Evolutionary conservation across 2,113 vertebrate species (phyloP), one percentile per base, ranked within the genome.

Genomic region (Tenrec ecaudatus): DNA sequence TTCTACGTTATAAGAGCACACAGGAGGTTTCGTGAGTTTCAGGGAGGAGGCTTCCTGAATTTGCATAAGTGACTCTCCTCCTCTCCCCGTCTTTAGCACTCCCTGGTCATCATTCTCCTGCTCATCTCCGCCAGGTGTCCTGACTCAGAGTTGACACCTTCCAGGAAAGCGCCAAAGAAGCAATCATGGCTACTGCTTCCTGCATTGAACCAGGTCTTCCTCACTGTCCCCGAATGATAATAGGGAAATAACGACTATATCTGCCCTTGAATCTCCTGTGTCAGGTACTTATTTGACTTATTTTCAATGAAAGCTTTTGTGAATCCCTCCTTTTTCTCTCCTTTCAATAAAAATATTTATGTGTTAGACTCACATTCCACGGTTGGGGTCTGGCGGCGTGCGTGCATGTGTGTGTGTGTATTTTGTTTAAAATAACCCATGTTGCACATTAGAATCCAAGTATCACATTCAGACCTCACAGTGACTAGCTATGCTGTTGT

Each of bases 71-170:
- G 40, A 17, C n/a, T 73, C 2, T 19, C 6, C 15, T 47, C 27
- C 12, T 16, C 2, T 1, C 53, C 68, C 53, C 19, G 4, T 62
- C 73, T 58, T 29, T 3, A 83, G 31, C 2, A 62, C 22, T 40
- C 12, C 38, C 6, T 27, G 2, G 1, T 14, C 38, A 19, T 20
- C 2, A 20, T 5, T 4, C 22, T 43, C 3, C 0, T 0, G 2
- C 17, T 31, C 12, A 14, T 5, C 4, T 1, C 31, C 23, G 22
- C 47, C 11, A 1, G 40, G 7, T 36, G 3, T 29, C 1, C 10
- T 22, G 47, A 78, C 22, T 17, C 40, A 81, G 62, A 22, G 11
- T 7, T 0, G 1, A 4, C 23, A 17, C 0, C 25, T 69, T 29
- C 64, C 17, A 0, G 60, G 10, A 29, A 7, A 47, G 14, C 19